A percentile compares a stretch with the other conserved stretches of the same genome.
phyloP scores from a whole-genome alignment of 2,113 vertebrate genomes.

The Edolisoma coerulescens region DNA sequence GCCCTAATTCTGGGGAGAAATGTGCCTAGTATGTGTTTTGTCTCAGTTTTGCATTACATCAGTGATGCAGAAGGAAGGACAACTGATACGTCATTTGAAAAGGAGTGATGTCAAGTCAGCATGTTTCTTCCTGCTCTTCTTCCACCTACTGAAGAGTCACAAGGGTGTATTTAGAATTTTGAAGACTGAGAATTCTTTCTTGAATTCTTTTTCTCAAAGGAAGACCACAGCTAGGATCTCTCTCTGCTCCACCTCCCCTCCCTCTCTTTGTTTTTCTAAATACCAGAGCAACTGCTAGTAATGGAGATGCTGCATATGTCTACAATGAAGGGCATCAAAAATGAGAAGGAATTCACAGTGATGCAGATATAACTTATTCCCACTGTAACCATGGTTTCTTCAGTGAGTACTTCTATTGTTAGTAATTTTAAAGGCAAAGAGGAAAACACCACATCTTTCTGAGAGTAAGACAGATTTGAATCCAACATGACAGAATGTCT shows the following conservation, averaged over 20 bases:
- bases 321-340: conserved; percentile 41
- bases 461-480: conserved; percentile 32
- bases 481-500: conserved; percentile 22
- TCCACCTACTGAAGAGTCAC: not conserved
- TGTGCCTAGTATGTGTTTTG: not conserved
- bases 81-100: not conserved
- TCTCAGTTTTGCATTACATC: not conserved
- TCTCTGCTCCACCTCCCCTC: not conserved
- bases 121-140: not conserved
- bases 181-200: not conserved
- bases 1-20: not conserved
- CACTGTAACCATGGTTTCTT: conserved; percentile 70
- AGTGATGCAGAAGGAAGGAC: not conserved
- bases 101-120: not conserved
- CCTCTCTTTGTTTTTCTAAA: not conserved
- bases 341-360: conserved; percentile 34
- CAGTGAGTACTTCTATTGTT: conserved; percentile 64
- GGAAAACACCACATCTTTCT: conserved; percentile 53
- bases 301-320: not conserved
- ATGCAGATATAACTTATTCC: conserved; percentile 33
- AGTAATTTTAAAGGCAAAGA: conserved; percentile 33
- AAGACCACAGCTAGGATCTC: not conserved
- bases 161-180: not conserved
- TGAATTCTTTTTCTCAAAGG: not conserved
- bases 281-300: not conserved